A percentile compares a stretch with the other conserved stretches of the same genome.
These are phyloP conservation scores for Podarcis cretensis DNA, from an alignment of 2,113 vertebrate species.

Conservation along the genomic window DNA sequence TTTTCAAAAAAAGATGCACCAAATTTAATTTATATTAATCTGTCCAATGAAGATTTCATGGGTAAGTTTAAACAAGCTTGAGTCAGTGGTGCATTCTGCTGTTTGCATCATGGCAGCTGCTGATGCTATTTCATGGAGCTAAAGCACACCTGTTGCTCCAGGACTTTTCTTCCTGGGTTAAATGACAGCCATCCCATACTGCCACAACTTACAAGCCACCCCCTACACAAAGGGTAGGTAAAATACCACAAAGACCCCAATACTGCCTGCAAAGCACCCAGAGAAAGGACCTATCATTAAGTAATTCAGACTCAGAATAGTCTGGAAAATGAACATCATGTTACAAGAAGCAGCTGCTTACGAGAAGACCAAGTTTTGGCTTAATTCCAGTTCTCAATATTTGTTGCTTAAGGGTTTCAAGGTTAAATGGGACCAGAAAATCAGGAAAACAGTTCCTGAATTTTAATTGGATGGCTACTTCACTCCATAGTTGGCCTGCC, in stretches of 20 bases:
- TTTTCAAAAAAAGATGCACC: background rate
- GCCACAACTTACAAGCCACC: background rate
- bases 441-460: slow-evolving; percentile 6
- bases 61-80: background rate
- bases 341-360: slow-evolving; percentile 42
- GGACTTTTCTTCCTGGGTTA: slow-evolving; percentile 22
- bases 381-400: slow-evolving; percentile 48
- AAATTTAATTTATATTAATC: background rate
- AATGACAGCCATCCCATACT: slow-evolving; percentile 4
- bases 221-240: slow-evolving; percentile 12
- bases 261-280: slow-evolving; percentile 11
- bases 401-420: slow-evolving; percentile 33
- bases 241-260: slow-evolving; percentile 6
- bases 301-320: slow-evolving; percentile 20
- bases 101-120: background rate
- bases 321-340: slow-evolving; percentile 55
- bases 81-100: background rate
- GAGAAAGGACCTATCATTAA: no score
- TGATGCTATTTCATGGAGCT: background rate
- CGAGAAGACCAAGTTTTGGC: slow-evolving; percentile 22
- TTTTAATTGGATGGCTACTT: slow-evolving; percentile 40
- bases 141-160: fast-evolving
- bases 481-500: background rate
- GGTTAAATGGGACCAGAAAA: slow-evolving; percentile 20
- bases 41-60: background rate